A percentile compares a stretch with the other conserved stretches of the same genome.
phyloP scores from a whole-genome alignment of 2,113 vertebrate genomes.

The Lepus timidus region DNA sequence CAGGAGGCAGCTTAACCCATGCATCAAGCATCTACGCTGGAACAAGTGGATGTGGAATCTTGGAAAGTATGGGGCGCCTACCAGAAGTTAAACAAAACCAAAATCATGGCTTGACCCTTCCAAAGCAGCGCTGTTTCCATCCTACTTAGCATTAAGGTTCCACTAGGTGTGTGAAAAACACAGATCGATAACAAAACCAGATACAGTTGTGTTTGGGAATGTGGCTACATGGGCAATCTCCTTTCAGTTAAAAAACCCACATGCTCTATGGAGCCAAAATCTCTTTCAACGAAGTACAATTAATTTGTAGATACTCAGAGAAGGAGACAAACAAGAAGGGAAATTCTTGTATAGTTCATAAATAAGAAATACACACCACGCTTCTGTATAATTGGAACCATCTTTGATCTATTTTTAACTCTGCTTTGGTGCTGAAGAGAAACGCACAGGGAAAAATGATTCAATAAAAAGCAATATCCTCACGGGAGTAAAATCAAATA shows the following conservation, averaged over 20 bases:
- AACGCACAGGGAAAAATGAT: conserved; percentile 65
- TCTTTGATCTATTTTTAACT: conserved; percentile 76
- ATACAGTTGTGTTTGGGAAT: not conserved
- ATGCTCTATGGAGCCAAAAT: not conserved
- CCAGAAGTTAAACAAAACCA: not conserved
- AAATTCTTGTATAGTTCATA: conserved; percentile 50
- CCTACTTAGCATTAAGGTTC: not conserved
- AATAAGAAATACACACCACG: conserved; percentile 57
- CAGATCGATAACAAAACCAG: not conserved
- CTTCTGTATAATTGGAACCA: conserved; percentile 42
- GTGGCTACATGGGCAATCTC: conserved; percentile 14
- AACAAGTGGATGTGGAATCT: no score
- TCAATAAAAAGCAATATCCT: conserved; percentile 75
- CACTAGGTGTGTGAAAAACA: not conserved
- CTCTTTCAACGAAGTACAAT: conserved; percentile 15
- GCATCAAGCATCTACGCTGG: no score
- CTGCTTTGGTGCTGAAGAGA: conserved; percentile 47
- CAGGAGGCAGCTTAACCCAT: no score
- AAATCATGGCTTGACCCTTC: not conserved
- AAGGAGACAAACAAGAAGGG: not conserved
- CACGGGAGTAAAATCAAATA: conserved; percentile 63
- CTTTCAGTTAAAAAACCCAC: conserved; percentile 39
- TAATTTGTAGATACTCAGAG: conserved; percentile 38
- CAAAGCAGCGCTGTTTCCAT: not conserved
- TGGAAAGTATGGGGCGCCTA: not conserved